Base-by-base conservation (phyloP, 2,888 invertebrate species). In the Cephus sareptanus region DNA sequence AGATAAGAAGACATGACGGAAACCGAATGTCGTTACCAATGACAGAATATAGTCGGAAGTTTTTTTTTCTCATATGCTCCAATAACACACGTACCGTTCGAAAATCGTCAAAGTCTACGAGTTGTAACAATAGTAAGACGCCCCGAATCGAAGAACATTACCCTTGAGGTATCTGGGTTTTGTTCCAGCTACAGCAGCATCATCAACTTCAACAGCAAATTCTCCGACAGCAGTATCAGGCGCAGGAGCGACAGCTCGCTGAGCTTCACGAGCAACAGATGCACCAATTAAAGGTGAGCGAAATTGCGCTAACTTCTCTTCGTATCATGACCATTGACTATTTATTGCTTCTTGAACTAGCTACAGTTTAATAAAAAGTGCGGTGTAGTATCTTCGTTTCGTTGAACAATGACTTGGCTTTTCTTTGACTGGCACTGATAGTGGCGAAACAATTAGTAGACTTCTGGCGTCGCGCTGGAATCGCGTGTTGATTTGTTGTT, bases 201-300 rank as follows among this genome's bases (percentile, higher is more conserved):
- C 98, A 98, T 92, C 97, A 98, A 92, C 93, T 97, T 89, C 97
- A 98, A 92, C 97, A 98, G 90, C 97, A 97, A 93, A 96, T 97
- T 89, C 94, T 98, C 85, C 94, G 97, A 90, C 97, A 97, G 92
- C 96, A 97, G 92, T 98, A 97, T 93, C 97, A 97, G 92, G 97
- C 96, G 89, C 97, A 97, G 92, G 96, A 97, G 88, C 96, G 97
- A 91, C 97, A 97, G 92, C 93, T 98, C 81, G 97, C 97, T 84
- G 95, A 97, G 92, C 95, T 97, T 90, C 98, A 98, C 92, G 97
- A 98, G 92, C 95, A 97, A 89, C 97, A 98, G 92, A 93, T 98
- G 92, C 97, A 97, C 91, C 97, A 97, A 92, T 94, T 97, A 90
- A 97, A 97, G 95, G 97, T 97, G 92, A 92, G 91, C 73, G 31